These are phyloP conservation scores for Leucoraja erinaceus DNA, from an alignment of 2,113 vertebrate genomes.

Conservation along the genomic window DNA sequence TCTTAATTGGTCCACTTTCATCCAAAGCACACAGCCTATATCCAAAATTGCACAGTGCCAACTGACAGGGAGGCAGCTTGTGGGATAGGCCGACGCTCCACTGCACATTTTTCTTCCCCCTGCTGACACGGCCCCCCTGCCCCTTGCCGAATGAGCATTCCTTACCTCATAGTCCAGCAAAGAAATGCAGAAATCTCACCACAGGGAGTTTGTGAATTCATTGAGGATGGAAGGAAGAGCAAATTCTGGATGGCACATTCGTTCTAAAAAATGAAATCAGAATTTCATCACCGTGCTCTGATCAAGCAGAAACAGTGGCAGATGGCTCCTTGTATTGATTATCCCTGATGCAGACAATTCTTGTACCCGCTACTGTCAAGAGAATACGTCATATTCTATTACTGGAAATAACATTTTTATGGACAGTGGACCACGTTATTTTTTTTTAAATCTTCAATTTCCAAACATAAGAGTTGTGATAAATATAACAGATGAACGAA, in stretches of 20 bases:
- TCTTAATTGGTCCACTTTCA: neutral
- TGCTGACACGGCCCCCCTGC: neutral
- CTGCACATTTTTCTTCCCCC: neutral
- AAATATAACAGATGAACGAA: neutral
- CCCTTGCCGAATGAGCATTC: neutral
- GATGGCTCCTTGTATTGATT: neutral
- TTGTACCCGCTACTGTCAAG: neutral
- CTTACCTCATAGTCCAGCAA: neutral
- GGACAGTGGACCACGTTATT: neutral
- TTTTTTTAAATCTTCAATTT: neutral
- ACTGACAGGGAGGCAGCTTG: conserved; percentile 4
- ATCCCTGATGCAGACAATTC: neutral
- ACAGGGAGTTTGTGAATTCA: neutral
- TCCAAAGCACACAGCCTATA: neutral
- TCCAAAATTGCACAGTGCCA: neutral
- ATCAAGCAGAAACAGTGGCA: neutral
- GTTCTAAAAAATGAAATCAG: neutral
- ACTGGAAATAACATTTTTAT: neutral
- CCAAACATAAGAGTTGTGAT: neutral
- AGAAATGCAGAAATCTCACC: neutral
- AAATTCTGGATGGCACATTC: neutral
- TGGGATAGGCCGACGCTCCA: neutral
- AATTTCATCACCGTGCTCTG: neutral
- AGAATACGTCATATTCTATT: neutral
- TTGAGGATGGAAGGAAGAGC: neutral